Evolutionary conservation across 2,113 vertebrate species (phyloP).

Genomic region (Perca flavescens): DNA sequence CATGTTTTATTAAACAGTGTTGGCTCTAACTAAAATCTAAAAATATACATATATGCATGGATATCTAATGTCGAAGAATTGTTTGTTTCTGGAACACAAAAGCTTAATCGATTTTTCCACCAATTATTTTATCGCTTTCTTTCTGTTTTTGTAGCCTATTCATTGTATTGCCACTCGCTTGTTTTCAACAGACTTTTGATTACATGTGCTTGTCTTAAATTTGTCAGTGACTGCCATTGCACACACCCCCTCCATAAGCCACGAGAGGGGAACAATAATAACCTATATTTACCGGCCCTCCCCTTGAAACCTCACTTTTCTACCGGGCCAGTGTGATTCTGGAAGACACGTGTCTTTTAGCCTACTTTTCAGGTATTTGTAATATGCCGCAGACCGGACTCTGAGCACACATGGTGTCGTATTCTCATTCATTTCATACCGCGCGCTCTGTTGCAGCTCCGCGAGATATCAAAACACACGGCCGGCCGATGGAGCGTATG

Average conservation of each 20-base stretch:
- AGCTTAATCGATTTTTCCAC: conserved; percentile 47
- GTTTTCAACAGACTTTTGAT: conserved; percentile 28
- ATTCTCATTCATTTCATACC: conserved; percentile 65
- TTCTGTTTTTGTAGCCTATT: conserved; percentile 1
- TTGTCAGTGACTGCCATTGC: conserved; percentile 9
- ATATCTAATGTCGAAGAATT: conserved; percentile 83
- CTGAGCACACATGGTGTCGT: conserved; percentile 17
- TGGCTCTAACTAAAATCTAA: conserved; percentile 85
- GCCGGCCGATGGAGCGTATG: conserved; percentile 48
- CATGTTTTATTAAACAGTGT: conserved; percentile 90
- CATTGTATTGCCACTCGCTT: not conserved
- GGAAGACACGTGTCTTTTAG: not conserved
- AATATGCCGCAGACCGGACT: not conserved
- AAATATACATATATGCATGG: conserved; percentile 87
- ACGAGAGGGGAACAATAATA: not conserved
- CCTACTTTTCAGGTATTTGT: not conserved
- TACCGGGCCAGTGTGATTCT: not conserved
- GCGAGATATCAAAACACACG: conserved; percentile 67
- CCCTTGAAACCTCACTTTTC: not conserved
- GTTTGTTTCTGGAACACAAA: conserved; percentile 75
- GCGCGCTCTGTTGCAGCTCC: conserved; percentile 61
- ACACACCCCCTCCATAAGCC: conserved; percentile 1
- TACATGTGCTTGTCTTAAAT: conserved; percentile 24
- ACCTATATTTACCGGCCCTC: not conserved
- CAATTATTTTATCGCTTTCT: conserved; percentile 22